Conservation (phyloP, 2,113 vertebrate genomes). For the Castor canadensis region DNA sequence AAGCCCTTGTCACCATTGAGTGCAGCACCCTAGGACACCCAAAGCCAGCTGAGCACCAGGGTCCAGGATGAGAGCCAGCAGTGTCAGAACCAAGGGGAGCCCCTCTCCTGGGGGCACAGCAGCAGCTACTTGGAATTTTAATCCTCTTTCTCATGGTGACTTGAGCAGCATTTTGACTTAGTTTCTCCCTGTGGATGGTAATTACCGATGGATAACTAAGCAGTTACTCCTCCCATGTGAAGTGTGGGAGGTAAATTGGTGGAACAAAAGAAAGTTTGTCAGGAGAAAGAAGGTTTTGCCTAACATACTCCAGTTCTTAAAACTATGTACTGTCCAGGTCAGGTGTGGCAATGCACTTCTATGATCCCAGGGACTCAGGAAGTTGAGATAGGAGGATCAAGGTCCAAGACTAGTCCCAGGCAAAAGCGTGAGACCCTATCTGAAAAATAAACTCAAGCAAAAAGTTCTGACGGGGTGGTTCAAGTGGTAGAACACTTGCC, state of each 20-base stretch:
- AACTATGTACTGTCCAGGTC: not conserved
- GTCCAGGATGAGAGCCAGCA: too few species aligned
- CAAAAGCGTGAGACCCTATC: too few species aligned
- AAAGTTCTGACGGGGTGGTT: too few species aligned
- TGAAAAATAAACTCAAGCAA: too few species aligned
- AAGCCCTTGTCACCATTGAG: not conserved
- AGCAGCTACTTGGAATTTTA: not conserved
- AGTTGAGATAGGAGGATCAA: too few species aligned
- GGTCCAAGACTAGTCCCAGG: too few species aligned
- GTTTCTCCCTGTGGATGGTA: not conserved
- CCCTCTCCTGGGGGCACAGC: accelerated
- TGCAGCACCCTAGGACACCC: not conserved
- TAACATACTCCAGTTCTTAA: not conserved
- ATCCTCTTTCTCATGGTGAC: too few species aligned
- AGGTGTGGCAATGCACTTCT: too few species aligned
- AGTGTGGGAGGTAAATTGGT: not conserved
- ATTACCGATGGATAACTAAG: not conserved
- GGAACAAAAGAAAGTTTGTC: not conserved
- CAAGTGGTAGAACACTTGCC: too few species aligned
- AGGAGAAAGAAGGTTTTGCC: not conserved
- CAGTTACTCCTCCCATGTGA: not conserved
- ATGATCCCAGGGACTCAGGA: too few species aligned
- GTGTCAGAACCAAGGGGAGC: not conserved
- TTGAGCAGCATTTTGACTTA: not conserved
- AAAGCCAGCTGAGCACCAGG: not conserved